These are phyloP conservation scores for Agrotis segetum DNA, from an alignment of 2,888 invertebrate genomes.

Conservation along the genomic window DNA sequence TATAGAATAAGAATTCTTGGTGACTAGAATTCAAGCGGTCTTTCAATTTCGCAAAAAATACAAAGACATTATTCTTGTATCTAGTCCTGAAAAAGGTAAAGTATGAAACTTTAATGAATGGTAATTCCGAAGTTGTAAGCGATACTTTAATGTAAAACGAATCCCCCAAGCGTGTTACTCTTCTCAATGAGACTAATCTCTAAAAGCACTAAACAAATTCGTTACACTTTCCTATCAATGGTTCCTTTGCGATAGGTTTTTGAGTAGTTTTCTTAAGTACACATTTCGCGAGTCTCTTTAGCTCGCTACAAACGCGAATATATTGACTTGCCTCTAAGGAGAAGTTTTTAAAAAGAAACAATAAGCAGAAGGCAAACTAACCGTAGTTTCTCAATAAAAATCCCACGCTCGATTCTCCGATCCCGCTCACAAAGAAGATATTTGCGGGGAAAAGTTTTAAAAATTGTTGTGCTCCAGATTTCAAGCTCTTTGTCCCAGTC, in stretches of 20 bases:
- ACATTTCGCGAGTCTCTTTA: conserved; percentile 6
- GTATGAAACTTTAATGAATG: not conserved
- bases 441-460: conserved; percentile 73
- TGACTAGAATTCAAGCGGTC: conserved; percentile 4
- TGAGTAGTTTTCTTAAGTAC: conserved; percentile 16
- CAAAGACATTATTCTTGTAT: not conserved
- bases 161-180: not conserved
- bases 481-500: conserved; percentile 80
- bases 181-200: conserved; percentile 5
- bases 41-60: conserved; percentile 26
- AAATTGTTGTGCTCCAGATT: conserved; percentile 80
- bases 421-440: conserved; percentile 67
- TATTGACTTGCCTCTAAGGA: conserved; percentile 34
- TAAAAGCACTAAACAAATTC: conserved; percentile 28
- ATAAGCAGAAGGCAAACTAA: conserved; percentile 50
- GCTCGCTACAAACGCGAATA: conserved; percentile 41
- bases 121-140: not conserved
- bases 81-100: conserved; percentile 8
- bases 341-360: conserved; percentile 54
- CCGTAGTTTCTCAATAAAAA: conserved; percentile 61
- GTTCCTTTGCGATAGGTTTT: conserved; percentile 8
- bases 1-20: conserved; percentile 6
- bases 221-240: not conserved
- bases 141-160: not conserved
- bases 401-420: conserved; percentile 48